Conservation (phyloP, 1,140 invertebrate species). For the Brachionus rubens region DNA sequence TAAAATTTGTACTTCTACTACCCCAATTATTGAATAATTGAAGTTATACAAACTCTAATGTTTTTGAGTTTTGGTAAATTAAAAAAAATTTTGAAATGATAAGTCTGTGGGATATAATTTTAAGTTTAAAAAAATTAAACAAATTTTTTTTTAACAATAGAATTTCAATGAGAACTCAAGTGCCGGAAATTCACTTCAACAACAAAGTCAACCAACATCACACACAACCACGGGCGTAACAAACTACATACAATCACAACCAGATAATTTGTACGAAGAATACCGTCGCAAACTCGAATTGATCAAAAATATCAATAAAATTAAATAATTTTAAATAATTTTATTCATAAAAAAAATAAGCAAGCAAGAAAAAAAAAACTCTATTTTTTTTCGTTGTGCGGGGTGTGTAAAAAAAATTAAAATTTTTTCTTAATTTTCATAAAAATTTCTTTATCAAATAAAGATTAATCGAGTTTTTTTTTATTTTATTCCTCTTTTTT, state of each 20-base stretch:
- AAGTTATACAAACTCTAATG: too few relatives aligned
- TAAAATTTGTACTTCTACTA: too few relatives aligned
- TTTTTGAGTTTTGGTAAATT: too few relatives aligned
- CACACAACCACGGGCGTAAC: neutral
- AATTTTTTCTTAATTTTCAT: conserved; percentile 3
- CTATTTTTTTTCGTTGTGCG: neutral
- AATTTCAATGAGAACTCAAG: conserved; percentile 43
- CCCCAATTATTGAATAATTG: too few relatives aligned
- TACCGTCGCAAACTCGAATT: conserved; percentile 31
- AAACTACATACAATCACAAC: conserved; percentile 5
- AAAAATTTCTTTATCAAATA: conserved; percentile 14
- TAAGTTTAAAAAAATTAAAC: too few relatives aligned
- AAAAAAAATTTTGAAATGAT: too few relatives aligned
- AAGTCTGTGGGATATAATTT: too few relatives aligned
- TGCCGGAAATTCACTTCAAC: neutral
- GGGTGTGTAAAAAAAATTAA: neutral
- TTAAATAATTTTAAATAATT: neutral
- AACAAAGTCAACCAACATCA: conserved; percentile 5
- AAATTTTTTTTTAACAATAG: neutral
- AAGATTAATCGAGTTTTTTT: conserved; percentile 14
- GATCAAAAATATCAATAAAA: conserved; percentile 33
- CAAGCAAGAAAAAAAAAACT: too few relatives aligned
- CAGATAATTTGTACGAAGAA: conserved; percentile 39
- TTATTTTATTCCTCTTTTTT: neutral
- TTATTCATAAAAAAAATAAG: neutral